Evolutionary conservation across 2,113 vertebrate genomes (phyloP).

Genomic region (Agapornis roseicollis): DNA sequence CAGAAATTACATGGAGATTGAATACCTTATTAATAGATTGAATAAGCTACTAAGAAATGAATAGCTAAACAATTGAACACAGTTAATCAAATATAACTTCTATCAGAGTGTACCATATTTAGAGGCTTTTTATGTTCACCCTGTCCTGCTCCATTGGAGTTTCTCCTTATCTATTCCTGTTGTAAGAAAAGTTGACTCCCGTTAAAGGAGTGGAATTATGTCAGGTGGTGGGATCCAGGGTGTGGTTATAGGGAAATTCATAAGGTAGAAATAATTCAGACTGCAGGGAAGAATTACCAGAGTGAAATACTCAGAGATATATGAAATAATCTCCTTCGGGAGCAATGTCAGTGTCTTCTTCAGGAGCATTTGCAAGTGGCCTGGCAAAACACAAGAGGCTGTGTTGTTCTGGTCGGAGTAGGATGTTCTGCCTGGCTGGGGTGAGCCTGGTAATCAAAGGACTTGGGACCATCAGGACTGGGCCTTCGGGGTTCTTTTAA

Average conservation of each 20-base stretch:
- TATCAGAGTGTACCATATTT: neutral
- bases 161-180: neutral
- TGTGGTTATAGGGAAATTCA: neutral
- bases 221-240: neutral
- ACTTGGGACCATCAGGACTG: neutral
- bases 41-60: neutral
- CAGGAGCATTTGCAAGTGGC: neutral
- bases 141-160: neutral
- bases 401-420: neutral
- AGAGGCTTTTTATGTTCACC: neutral
- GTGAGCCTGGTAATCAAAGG: neutral
- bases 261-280: constrained; percentile 29
- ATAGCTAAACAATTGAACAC: neutral
- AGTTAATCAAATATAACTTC: neutral
- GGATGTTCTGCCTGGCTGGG: neutral
- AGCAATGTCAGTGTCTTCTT: neutral
- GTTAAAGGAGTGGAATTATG: neutral
- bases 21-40: neutral
- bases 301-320: neutral
- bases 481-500: neutral
- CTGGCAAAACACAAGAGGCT: neutral
- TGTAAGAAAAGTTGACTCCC: neutral
- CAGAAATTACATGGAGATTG: neutral
- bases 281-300: neutral
- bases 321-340: constrained; percentile 17